These are phyloP conservation scores for Bergia puertoricense DNA, from an alignment of 92 coral and sea anemone species.

Conservation along the genomic window DNA sequence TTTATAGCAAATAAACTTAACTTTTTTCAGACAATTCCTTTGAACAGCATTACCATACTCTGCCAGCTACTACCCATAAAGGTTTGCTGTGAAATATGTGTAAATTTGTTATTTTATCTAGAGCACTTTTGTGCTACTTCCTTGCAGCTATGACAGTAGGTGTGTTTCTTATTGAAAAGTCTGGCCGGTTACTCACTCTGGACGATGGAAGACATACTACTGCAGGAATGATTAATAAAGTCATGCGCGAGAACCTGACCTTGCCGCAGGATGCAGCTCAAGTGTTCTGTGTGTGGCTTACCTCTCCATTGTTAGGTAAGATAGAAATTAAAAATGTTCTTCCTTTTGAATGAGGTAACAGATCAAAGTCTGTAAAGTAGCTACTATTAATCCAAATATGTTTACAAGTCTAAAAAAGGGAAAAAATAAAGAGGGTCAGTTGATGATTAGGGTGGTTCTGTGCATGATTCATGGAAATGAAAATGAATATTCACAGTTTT, in stretches of 20 bases:
- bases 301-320: slow-evolving; percentile 92
- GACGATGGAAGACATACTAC: slow-evolving; percentile 91
- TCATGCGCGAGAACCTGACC: slow-evolving; percentile 90
- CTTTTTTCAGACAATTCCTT: too few species aligned
- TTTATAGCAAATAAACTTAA: too few species aligned
- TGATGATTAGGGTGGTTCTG: too few species aligned
- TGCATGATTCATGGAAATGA: too few species aligned
- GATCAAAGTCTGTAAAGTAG: background rate
- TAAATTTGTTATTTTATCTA: too few species aligned
- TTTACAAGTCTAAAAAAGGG: too few species aligned
- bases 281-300: slow-evolving; percentile 96
- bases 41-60: too few species aligned
- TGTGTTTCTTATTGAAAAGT: slow-evolving; percentile 90
- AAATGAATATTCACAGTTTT: too few species aligned
- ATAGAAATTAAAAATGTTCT: background rate
- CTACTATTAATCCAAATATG: too few species aligned
- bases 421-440: too few species aligned
- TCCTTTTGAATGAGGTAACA: background rate
- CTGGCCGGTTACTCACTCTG: slow-evolving; percentile 87
- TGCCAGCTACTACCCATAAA: too few species aligned
- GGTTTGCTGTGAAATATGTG: too few species aligned
- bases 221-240: slow-evolving; percentile 84
- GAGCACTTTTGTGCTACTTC: background rate
- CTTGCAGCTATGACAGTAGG: slow-evolving; percentile 86
- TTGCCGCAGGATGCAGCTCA: slow-evolving; percentile 73